These are phyloP conservation scores for Anthrax anthrax DNA, from an alignment of 2,888 invertebrate species.

Conservation along the genomic window DNA sequence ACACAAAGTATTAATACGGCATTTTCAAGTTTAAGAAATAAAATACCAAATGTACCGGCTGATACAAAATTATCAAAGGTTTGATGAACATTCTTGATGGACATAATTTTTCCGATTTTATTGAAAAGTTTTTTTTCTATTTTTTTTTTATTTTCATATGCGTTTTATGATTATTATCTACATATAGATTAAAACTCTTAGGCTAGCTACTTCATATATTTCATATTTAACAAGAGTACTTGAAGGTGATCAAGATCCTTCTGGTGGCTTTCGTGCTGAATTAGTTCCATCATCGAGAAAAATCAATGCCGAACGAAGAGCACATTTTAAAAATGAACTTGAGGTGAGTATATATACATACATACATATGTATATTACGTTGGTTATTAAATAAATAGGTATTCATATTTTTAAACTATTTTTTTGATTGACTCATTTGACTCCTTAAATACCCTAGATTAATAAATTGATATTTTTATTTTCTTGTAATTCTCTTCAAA, in stretches of 20 bases:
- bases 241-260: slow-evolving; percentile 70
- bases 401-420: too few relatives aligned
- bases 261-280: slow-evolving; percentile 77
- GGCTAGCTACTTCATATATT: slow-evolving; percentile 85
- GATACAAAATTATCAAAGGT: slow-evolving; percentile 93
- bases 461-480: too few relatives aligned
- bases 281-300: slow-evolving; percentile 41
- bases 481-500: too few relatives aligned
- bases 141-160: neutral
- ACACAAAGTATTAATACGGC: slow-evolving; percentile 93
- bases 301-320: slow-evolving; percentile 25
- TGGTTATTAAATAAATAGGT: too few relatives aligned
- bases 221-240: slow-evolving; percentile 82
- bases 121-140: neutral
- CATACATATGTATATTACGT: too few relatives aligned
- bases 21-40: slow-evolving; percentile 79
- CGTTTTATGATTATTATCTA: too few relatives aligned
- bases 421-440: too few relatives aligned
- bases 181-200: slow-evolving; percentile 76
- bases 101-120: neutral
- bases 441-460: too few relatives aligned
- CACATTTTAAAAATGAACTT: slow-evolving; percentile 23
- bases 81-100: slow-evolving; percentile 23
- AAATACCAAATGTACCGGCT: slow-evolving; percentile 91
- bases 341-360: slow-evolving; percentile 18